phyloP scores from a whole-genome alignment of 2,888 invertebrate species.

The Lagria hirta region DNA sequence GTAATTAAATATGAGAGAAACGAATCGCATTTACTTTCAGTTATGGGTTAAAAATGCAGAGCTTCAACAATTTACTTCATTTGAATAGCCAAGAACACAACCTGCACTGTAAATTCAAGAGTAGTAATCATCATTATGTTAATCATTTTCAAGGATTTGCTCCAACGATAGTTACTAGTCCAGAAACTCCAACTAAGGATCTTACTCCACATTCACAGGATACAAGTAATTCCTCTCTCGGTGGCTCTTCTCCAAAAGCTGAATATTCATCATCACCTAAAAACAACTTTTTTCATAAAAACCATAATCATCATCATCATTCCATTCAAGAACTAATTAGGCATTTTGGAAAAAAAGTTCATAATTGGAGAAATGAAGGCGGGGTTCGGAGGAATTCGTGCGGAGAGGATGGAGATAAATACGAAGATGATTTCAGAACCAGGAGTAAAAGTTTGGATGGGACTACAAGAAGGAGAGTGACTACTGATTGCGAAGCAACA shows the following conservation, averaged over 20 bases:
- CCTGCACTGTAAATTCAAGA: too few species aligned
- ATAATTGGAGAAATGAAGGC: slow-evolving; percentile 65
- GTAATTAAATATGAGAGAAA: too few species aligned
- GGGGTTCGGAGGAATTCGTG: slow-evolving; percentile 46
- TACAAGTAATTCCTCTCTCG: slow-evolving; percentile 24
- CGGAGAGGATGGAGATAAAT: slow-evolving; percentile 54
- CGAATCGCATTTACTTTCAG: neutral
- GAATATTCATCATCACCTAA: slow-evolving; percentile 34
- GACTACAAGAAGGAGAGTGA: slow-evolving; percentile 56
- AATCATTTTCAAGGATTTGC: slow-evolving; percentile 30
- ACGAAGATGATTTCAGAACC: slow-evolving; percentile 69
- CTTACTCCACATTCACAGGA: slow-evolving; percentile 35
- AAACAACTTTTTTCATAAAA: slow-evolving; percentile 29
- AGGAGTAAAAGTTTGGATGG: slow-evolving; percentile 79
- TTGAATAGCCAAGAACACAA: slow-evolving; percentile 45
- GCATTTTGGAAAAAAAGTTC: slow-evolving; percentile 74
- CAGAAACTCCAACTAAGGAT: slow-evolving; percentile 42
- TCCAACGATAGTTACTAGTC: slow-evolving; percentile 40
- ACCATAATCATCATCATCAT: slow-evolving; percentile 55
- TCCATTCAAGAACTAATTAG: slow-evolving; percentile 77
- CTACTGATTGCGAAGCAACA: slow-evolving; percentile 78
- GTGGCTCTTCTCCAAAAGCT: slow-evolving; percentile 36
- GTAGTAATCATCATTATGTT: slow-evolving; percentile 45
- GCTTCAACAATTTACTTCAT: slow-evolving; percentile 52
- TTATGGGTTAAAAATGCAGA: slow-evolving; percentile 40